Evolutionary conservation across 2,888 invertebrate genomes (phyloP), one percentile per base, ranked within the genome.

Genomic region (Ditylenchus weischeri): DNA sequence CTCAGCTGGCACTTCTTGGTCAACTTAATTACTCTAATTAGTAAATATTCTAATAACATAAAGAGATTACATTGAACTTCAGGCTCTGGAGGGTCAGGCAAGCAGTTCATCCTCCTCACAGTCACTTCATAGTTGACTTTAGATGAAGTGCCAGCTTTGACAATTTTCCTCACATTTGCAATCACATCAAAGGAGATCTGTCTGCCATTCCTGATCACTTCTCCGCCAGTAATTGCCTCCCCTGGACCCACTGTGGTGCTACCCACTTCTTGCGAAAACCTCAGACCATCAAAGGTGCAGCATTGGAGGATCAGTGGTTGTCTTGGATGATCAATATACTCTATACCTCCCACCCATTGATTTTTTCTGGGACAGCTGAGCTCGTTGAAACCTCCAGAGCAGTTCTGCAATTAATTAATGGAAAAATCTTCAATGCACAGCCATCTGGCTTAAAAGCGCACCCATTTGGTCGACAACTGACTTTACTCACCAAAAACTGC

Each of bases 141-240:
- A 13, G 36, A 43, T 1, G 43, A 21, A 43, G 13, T 43, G n/a
- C 57, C 49, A 23, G 58, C 70, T 62, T 78, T 77, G 49, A 79
- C 75, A 19, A 81, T 70, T 60, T 80, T 79, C 19, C 77, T 64
- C 51, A 80, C 78, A 65, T 81, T 81, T 13, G 81, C 78, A 57
- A 81, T 80, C 51, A 81, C 78, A 68, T 81, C 81, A 62, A 81
- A 81, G n/a, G 80, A 80, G 60, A 81, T 81, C 68, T 81, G 81
- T n/a, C 81, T 73, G 50, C 78, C 80, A 35, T 76, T 75, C 10
- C 81, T 74, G 58, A 81, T 72, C 10, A 81, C 81, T 71, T 81
- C 81, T 49, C 81, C 81, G 35, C 81, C 81, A 23, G 81, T 81
- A 47, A 81, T 79, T 0, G 81, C 80, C 66, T 81, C 81, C 10